Percentiles rank a stretch among this genome's conserved stretches.
Conservation (phyloP, 2,888 invertebrate genomes). For the Ichneumoninae sp. region DNA sequence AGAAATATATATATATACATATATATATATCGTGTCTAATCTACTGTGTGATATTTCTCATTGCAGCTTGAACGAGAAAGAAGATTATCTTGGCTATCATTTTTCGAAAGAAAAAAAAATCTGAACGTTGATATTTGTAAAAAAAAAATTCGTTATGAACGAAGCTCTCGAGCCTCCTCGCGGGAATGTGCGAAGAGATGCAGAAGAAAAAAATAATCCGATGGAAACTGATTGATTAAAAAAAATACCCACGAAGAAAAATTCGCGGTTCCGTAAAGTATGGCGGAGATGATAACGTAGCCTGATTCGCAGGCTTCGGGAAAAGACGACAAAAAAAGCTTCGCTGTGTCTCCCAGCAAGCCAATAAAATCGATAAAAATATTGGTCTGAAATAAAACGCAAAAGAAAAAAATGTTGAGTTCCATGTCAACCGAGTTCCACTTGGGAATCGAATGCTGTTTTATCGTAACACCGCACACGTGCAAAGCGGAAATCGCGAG, state of each 20-base stretch:
- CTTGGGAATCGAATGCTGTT: conserved; percentile 38
- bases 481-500: conserved; percentile 4
- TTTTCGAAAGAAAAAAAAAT: not conserved
- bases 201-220: not conserved
- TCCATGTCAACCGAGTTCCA: conserved; percentile 40
- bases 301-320: conserved; percentile 47
- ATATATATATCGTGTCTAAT: conserved; percentile 15
- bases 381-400: not conserved
- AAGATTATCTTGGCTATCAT: conserved; percentile 7
- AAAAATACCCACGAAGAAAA: not conserved
- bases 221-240: conserved; percentile 49
- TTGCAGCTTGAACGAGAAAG: conserved; percentile 48
- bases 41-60: conserved; percentile 38
- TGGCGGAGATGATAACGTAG: conserved; percentile 54
- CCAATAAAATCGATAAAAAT: conserved; percentile 13
- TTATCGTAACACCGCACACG: conserved; percentile 52
- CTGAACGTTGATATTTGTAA: conserved; percentile 60
- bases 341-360: conserved; percentile 6
- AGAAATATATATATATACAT: not conserved
- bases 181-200: conserved; percentile 17
- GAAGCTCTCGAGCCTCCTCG: conserved; percentile 52
- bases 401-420: conserved; percentile 45
- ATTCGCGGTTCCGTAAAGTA: conserved; percentile 5
- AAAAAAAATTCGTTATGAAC: conserved; percentile 62
- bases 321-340: not conserved